phyloP scores from a whole-genome alignment of 2,888 invertebrate species.

The Hirtodrosophila alboralis region DNA sequence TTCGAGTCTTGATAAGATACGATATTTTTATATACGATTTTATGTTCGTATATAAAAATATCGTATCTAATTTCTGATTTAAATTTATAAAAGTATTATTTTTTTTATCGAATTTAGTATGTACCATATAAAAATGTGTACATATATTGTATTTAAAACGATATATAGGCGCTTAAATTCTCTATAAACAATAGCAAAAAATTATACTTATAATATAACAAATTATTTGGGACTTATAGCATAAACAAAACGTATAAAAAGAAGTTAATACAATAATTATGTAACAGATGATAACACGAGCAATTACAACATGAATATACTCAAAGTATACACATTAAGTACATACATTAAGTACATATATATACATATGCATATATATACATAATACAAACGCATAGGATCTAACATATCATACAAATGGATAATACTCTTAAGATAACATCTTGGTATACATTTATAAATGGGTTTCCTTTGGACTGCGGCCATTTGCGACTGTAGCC shows the following conservation, averaged over 20 bases:
- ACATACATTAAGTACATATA: slow-evolving; percentile 19
- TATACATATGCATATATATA: slow-evolving; percentile 30
- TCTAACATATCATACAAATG: slow-evolving; percentile 43
- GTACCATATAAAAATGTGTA: slow-evolving; percentile 6
- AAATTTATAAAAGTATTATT: no score
- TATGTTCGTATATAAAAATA: no score
- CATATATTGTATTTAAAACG: slow-evolving; percentile 32
- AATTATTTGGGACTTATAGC: slow-evolving; percentile 24
- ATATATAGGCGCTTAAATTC: slow-evolving; percentile 33
- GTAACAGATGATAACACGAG: slow-evolving; percentile 52
- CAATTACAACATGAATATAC: slow-evolving; percentile 35
- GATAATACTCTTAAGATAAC: slow-evolving; percentile 65
- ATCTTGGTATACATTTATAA: slow-evolving; percentile 38
- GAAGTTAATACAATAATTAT: slow-evolving; percentile 46
- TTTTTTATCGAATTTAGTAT: neutral
- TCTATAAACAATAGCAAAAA: slow-evolving; percentile 24
- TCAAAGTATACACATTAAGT: slow-evolving; percentile 28
- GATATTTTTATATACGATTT: no score
- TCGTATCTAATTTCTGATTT: no score
- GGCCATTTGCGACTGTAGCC: slow-evolving; percentile 2
- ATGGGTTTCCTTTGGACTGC: slow-evolving; percentile 28
- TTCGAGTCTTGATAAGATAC: no score
- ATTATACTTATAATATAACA: slow-evolving; percentile 36
- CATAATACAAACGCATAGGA: slow-evolving; percentile 43
- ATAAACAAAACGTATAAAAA: slow-evolving; percentile 45